Evolutionary conservation across 2,888 invertebrate genomes (phyloP).

Genomic region (Drosophila limbata): DNA sequence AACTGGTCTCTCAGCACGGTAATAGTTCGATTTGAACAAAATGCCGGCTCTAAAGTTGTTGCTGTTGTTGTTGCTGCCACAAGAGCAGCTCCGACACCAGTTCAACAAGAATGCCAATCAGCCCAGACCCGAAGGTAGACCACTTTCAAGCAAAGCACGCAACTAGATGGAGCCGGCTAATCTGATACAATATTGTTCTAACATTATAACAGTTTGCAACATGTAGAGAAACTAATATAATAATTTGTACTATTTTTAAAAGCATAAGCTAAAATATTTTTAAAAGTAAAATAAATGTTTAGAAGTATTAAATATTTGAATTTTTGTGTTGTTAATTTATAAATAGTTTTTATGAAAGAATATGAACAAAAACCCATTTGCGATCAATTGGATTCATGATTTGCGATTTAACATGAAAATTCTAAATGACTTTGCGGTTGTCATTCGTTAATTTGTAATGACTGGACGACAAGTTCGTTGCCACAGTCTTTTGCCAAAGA

Average conservation of each 20-base stretch:
- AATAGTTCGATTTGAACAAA: slow-evolving; percentile 60
- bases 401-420: slow-evolving; percentile 68
- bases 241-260: neutral
- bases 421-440: slow-evolving; percentile 70
- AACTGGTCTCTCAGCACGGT: slow-evolving; percentile 55
- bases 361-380: slow-evolving; percentile 41
- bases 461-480: slow-evolving; percentile 47
- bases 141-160: slow-evolving; percentile 68
- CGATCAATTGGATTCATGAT: slow-evolving; percentile 41
- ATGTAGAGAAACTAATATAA: slow-evolving; percentile 1
- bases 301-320: slow-evolving; percentile 3
- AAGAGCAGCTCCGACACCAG: slow-evolving; percentile 61
- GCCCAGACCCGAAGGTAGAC: slow-evolving; percentile 69
- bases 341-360: slow-evolving; percentile 57
- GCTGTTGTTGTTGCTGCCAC: slow-evolving; percentile 26
- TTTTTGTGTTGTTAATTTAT: slow-evolving; percentile 60
- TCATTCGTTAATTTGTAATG: slow-evolving; percentile 60
- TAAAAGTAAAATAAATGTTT: neutral
- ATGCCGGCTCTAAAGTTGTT: slow-evolving; percentile 54
- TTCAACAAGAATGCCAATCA: slow-evolving; percentile 71
- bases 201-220: slow-evolving; percentile 24
- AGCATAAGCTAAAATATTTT: neutral
- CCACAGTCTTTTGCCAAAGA: slow-evolving; percentile 54
- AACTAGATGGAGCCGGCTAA: slow-evolving; percentile 51
- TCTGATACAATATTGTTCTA: slow-evolving; percentile 21